Percentiles rank a stretch among this genome's conserved stretches.
Conservation (phyloP, 2,113 vertebrate genomes). For the Dolichallabes microphthalmus region DNA sequence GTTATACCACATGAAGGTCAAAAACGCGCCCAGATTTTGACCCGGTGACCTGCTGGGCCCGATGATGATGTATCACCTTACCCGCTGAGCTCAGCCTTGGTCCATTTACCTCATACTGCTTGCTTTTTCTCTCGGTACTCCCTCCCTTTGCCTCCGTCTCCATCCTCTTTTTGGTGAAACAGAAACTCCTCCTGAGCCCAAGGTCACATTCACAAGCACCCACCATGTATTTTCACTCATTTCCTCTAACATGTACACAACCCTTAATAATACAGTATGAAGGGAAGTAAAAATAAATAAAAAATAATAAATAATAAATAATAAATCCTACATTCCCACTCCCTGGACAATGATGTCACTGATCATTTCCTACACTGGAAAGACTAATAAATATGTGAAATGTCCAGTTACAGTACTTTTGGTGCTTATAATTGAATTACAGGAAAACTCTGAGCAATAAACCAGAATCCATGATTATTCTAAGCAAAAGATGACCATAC, state of each 20-base stretch:
- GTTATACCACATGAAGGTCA: constrained; percentile 15
- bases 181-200: constrained; percentile 40
- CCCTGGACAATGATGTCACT: too few species aligned
- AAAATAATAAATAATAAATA: too few species aligned
- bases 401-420: not conserved
- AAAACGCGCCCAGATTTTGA: constrained; percentile 6
- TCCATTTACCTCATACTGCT: constrained; percentile 15
- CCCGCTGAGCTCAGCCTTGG: constrained; percentile 10
- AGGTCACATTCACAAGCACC: constrained; percentile 30
- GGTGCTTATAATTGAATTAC: not conserved
- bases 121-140: not conserved
- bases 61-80: constrained; percentile 29
- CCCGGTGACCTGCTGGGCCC: constrained; percentile 3
- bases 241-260: not conserved
- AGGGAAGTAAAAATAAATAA: too few species aligned
- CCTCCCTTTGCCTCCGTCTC: not conserved
- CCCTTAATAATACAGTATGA: not conserved
- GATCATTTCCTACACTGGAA: not conserved
- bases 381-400: not conserved
- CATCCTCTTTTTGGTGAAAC: not conserved
- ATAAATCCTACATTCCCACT: too few species aligned
- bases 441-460: too few species aligned
- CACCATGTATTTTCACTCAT: not conserved
- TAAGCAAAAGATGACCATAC: too few species aligned
- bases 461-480: too few species aligned